Percentiles rank a stretch among this genome's conserved stretches.
Evolutionary conservation across 2,113 vertebrate genomes (phyloP).

Genomic region (Odontesthes bonariensis): DNA sequence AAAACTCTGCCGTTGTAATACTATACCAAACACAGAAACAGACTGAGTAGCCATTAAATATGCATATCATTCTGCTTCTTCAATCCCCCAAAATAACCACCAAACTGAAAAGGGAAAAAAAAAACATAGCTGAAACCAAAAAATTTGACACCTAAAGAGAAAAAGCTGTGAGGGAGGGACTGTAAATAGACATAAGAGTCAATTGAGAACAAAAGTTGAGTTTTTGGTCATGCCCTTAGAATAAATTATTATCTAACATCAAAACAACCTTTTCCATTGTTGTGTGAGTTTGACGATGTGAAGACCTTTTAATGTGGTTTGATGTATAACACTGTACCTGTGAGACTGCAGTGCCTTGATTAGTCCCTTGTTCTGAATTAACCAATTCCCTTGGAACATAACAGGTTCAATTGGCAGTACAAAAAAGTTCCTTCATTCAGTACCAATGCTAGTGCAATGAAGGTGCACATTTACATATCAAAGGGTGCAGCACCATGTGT

Average conservation of each 20-base stretch:
- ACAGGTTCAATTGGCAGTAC: constrained; percentile 65
- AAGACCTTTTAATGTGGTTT: constrained; percentile 6
- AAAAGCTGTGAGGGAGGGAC: constrained; percentile 31
- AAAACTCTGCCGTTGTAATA: constrained; percentile 37
- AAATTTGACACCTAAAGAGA: constrained; percentile 8
- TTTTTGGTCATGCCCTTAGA: constrained; percentile 25
- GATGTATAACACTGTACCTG: constrained; percentile 46
- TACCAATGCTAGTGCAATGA: constrained; percentile 78
- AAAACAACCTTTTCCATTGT: constrained; percentile 17
- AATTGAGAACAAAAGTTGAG: neutral
- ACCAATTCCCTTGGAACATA: constrained; percentile 67
- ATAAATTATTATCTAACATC: constrained; percentile 5
- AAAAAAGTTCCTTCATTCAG: constrained; percentile 69
- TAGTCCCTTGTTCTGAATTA: constrained; percentile 66
- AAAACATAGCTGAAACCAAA: constrained; percentile 48
- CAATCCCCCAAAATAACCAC: constrained; percentile 64
- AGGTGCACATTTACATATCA: constrained; percentile 86
- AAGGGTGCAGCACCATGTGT: constrained; percentile 73
- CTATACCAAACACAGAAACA: constrained; percentile 57
- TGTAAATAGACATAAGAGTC: constrained; percentile 9
- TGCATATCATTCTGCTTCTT: constrained; percentile 61
- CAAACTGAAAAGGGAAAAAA: constrained; percentile 16
- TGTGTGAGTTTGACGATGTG: constrained; percentile 9
- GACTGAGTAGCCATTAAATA: constrained; percentile 70
- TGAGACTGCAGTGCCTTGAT: constrained; percentile 64